Base-by-base conservation (phyloP, 2,797 vertebrate species). In the Myotis planiceps region DNA sequence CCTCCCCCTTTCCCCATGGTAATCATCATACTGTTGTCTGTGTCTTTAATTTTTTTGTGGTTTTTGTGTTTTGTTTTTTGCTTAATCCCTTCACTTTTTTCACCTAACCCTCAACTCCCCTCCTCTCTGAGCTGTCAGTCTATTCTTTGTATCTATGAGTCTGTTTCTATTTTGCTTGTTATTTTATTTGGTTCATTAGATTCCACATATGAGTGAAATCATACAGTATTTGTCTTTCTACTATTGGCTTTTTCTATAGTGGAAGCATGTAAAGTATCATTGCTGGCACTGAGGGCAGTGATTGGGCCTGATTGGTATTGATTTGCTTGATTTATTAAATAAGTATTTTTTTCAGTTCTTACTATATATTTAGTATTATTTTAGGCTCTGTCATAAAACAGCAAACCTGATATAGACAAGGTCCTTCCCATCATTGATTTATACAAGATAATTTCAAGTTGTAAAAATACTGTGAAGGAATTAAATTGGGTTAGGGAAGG, bases 381-480 rank as follows among this genome's bases (percentile, higher is more conserved):
- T 94, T 90, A 76, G 69, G 32, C 49, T 84, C 7, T 93, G 34
- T 91, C 29, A 42, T 88, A 80, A 34, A 92, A 88, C 6, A n/a
- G 32, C 39, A 84, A 91, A 94, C 55, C 18, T 84, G 23, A 58
- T 39, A 86, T 39, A 86, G 39, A 72, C 16, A 58, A 42, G 32
- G 18, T 58, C 23, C 58, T 53, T 75, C 23, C 5, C 66, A 27
- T 90, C 51, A 60, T 66, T 93, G 18, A 53, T 37, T 93, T 92
- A 66, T 83, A 89, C 32, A 90, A 81, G 58, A 32, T 72, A 92
- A 72, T 63, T 93, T 91, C 23, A 94, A 80, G 34, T 75, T 75
- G 16, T 69, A 82, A 94, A 92, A 87, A 84, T 93, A 15, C 53
- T 49, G 6, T 49, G n/a, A 27, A 83, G 32, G 1, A 92, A 85